Conservation (phyloP, 2,888 invertebrate genomes). For the Scaptomyza cyrtandrae region DNA sequence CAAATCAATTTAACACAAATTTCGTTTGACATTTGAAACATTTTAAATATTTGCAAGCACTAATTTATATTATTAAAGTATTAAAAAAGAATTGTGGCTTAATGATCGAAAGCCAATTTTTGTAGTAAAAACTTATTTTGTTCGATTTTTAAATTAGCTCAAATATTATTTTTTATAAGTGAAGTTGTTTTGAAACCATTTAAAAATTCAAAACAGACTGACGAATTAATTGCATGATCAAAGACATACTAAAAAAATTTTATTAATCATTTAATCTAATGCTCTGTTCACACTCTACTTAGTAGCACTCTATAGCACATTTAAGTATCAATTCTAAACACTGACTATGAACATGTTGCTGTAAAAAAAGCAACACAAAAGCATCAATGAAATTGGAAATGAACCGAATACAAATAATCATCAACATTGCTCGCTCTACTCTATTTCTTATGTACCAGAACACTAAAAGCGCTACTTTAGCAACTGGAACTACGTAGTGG, state of each 20-base stretch:
- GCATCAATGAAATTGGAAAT: conserved; percentile 72
- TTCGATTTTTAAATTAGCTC: neutral
- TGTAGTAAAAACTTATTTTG: neutral
- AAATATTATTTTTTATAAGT: neutral
- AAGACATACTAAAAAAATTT: conserved; percentile 8
- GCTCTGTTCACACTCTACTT: conserved; percentile 32
- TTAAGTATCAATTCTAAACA: conserved; percentile 62
- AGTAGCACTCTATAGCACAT: conserved; percentile 49
- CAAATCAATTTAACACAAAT: neutral
- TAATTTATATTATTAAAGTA: neutral
- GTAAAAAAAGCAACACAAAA: conserved; percentile 44
- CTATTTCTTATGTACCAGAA: conserved; percentile 59
- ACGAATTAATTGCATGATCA: conserved; percentile 38
- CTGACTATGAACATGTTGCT: conserved; percentile 83
- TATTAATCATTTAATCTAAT: conserved; percentile 11
- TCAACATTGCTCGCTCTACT: conserved; percentile 70
- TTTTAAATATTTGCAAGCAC: neutral
- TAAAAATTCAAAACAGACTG: neutral
- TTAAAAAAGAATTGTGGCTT: neutral
- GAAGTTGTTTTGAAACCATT: too few relatives aligned
- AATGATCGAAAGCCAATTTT: neutral
- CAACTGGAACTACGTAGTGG: conserved; percentile 75
- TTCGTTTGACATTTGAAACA: neutral
- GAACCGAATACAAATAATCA: conserved; percentile 51
- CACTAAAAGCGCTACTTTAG: conserved; percentile 57